phyloP scores from a whole-genome alignment of 2,797 vertebrate species.

The Anguilla anguilla region DNA sequence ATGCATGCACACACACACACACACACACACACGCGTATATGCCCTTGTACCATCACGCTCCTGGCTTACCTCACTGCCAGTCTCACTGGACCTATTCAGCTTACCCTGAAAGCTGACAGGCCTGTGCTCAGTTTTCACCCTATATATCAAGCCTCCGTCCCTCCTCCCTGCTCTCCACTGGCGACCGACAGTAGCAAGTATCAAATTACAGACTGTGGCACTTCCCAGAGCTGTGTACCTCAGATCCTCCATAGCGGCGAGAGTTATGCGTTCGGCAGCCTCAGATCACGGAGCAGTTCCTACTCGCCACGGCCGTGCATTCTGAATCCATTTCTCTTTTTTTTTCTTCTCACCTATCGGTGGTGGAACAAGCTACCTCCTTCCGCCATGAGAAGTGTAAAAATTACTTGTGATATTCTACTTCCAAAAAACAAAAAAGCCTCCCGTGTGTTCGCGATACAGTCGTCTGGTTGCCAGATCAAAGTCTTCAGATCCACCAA shows the following conservation, averaged over 20 bases:
- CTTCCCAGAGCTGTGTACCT: background rate
- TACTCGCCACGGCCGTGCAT: background rate
- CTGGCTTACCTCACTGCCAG: no score
- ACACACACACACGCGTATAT: background rate
- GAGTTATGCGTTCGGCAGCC: background rate
- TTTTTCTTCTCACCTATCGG: background rate
- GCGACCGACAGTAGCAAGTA: background rate
- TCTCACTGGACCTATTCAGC: background rate
- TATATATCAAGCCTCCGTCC: background rate
- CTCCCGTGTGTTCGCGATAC: background rate
- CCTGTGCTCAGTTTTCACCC: background rate
- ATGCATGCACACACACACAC: no score
- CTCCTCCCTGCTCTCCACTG: background rate
- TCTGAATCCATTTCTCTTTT: background rate
- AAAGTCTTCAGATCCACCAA: background rate
- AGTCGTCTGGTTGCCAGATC: background rate
- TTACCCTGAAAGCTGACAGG: background rate
- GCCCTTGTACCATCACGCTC: background rate
- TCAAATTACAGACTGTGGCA: background rate
- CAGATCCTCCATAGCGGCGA: background rate
- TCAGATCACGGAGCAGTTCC: background rate
- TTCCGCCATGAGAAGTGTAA: background rate
- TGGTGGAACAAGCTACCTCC: background rate
- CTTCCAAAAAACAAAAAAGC: background rate
- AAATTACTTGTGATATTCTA: background rate